Base-by-base conservation (phyloP, 2,113 vertebrate genomes). In the Sphyrna mokarran region DNA sequence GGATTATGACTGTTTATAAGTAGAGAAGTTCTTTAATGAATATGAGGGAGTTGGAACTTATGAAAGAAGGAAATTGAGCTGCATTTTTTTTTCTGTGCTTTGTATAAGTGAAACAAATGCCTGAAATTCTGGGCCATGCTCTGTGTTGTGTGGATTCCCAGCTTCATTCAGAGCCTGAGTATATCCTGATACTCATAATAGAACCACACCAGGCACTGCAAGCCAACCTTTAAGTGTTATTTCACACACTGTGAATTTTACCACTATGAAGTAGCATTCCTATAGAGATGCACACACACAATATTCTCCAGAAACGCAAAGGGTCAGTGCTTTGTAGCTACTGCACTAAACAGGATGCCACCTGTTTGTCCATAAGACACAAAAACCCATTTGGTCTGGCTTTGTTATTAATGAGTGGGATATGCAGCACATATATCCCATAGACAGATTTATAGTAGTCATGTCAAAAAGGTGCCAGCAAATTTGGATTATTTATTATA, bases 281-380 rank as follows among this genome's bases (percentile, higher is more conserved):
- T 90, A 58, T 33, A 33, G 87, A 90, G 87, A 90, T 11, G 33
- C 89, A 66, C 7, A 16, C 58, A 93, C 61, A 66, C 33, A 66
- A 93, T 93, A 61, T 66, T 93, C 89, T 93, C 89, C 89, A 93
- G 63, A 37, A 66, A 93, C 8, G 58, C 89, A 37, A 93, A n/a
- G 61, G 89, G 89, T 93, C 89, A 93, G 33, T 20, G 29, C 89
- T 93, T 54, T 93, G 61, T 16, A 66, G 89, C 58, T 61, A 93
- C 29, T 93, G 58, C 8, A 66, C 61, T 66, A 63, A 61, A n/a
- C 33, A 37, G 89, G 7, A 93, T n/a, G 61, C 33, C 89, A 37
- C 89, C 86, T 93, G 89, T 93, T 66, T 66, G 29, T 66, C 89
- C 58, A n/a, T 13, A 26, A 54, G 85, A 89, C 33, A 89, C 23